phyloP scores from a whole-genome alignment of 2,797 vertebrate genomes.

The Aratinga solstitialis region DNA sequence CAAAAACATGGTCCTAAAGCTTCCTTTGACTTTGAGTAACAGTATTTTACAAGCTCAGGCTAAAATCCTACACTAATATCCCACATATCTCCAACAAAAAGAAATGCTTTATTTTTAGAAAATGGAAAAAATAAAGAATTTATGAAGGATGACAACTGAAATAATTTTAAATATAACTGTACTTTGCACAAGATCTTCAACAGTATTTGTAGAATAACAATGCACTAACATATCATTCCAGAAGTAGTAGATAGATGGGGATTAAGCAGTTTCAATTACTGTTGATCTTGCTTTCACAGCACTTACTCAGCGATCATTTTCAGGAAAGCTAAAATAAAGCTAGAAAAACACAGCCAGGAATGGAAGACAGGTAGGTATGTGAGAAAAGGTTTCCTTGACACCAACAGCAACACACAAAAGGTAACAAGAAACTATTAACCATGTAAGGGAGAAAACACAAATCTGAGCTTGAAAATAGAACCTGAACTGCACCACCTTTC shows the following conservation, averaged over 20 bases:
- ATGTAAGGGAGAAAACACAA: neutral
- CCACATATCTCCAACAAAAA: neutral
- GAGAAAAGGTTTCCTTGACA: neutral
- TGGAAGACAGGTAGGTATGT: neutral
- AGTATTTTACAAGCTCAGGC: neutral
- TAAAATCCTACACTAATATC: neutral
- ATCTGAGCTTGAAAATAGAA: neutral
- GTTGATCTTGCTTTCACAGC: neutral
- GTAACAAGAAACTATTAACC: neutral
- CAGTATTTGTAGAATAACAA: neutral
- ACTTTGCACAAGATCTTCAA: neutral
- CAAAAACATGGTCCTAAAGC: neutral
- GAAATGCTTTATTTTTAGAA: neutral
- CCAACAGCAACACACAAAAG: neutral
- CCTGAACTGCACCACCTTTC: neutral
- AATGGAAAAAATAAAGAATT: neutral
- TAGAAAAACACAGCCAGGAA: neutral
- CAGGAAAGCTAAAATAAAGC: neutral
- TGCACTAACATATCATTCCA: neutral
- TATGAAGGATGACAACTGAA: neutral
- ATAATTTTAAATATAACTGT: neutral
- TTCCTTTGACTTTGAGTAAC: neutral
- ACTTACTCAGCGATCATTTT: neutral
- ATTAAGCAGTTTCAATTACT: neutral
- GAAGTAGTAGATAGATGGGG: neutral